Evolutionary conservation across 2,113 vertebrate genomes (phyloP).

Genomic region (Anguilla japonica): DNA sequence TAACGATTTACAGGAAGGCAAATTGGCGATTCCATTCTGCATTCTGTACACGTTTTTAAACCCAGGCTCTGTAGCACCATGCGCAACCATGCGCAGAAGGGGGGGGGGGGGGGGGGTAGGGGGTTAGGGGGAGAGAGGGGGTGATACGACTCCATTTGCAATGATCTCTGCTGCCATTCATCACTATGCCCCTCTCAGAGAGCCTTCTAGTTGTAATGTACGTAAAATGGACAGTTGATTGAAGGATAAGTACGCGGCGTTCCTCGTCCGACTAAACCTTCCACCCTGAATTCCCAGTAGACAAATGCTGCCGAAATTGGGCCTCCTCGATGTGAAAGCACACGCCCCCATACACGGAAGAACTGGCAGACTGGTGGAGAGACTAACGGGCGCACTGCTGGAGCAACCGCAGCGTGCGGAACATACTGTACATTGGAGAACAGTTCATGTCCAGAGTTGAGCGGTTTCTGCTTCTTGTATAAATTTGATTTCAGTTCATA

Average conservation of each 20-base stretch:
- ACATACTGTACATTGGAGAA: background rate
- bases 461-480: background rate
- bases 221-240: constrained; percentile 25
- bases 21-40: background rate
- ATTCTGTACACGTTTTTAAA: background rate
- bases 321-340: background rate
- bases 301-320: constrained; percentile 6
- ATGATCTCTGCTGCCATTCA: background rate
- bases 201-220: background rate
- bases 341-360: constrained; percentile 25
- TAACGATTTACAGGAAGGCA: background rate
- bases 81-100: background rate
- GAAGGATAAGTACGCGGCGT: constrained; percentile 23
- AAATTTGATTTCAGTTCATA: background rate
- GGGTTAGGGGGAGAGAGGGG: background rate
- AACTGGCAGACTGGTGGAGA: constrained; percentile 3
- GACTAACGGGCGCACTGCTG: background rate
- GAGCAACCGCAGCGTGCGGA: background rate
- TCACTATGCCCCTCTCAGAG: background rate
- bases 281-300: background rate
- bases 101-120: background rate
- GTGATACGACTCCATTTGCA: background rate
- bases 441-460: background rate
- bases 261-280: background rate
- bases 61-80: background rate